These are phyloP conservation scores for Columba livia DNA, from an alignment of 2,113 vertebrate genomes.

Conservation along the genomic window DNA sequence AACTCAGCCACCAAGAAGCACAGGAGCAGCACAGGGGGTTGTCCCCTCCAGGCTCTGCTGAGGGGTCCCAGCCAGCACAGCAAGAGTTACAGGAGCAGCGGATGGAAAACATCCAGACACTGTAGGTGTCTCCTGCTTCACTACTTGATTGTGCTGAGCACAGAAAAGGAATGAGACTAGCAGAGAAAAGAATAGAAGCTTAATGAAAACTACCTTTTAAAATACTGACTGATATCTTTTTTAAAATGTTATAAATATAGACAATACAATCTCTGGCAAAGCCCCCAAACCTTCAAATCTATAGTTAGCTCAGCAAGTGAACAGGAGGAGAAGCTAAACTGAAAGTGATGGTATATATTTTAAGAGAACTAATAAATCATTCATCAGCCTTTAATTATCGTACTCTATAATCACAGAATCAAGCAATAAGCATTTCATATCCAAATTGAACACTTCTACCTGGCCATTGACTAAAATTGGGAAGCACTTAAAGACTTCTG, in stretches of 20 bases:
- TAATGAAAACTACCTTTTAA: slow-evolving; percentile 20
- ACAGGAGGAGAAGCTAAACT: slow-evolving; percentile 3
- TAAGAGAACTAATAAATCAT: slow-evolving; percentile 61
- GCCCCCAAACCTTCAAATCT: neutral
- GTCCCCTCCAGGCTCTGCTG: neutral
- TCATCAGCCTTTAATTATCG: slow-evolving; percentile 58
- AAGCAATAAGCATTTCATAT: slow-evolving; percentile 46
- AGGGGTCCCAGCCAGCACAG: neutral
- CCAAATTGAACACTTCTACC: slow-evolving; percentile 56
- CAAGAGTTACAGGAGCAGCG: neutral
- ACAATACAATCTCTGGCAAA: neutral
- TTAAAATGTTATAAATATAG: neutral
- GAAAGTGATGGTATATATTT: slow-evolving; percentile 17
- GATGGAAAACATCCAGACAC: neutral
- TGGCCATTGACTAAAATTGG: slow-evolving; percentile 59
- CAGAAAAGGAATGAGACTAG: neutral
- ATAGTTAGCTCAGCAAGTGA: slow-evolving; percentile 35
- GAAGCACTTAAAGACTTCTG: slow-evolving; percentile 47
- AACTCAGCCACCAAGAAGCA: neutral
- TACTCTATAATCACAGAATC: slow-evolving; percentile 58
- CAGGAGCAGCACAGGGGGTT: neutral
- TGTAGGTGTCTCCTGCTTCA: neutral
- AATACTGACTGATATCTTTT: neutral
- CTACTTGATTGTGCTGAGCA: neutral
- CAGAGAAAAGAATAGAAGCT: neutral